Conservation (phyloP, 2,113 vertebrate species). For the Trachemys scripta region DNA sequence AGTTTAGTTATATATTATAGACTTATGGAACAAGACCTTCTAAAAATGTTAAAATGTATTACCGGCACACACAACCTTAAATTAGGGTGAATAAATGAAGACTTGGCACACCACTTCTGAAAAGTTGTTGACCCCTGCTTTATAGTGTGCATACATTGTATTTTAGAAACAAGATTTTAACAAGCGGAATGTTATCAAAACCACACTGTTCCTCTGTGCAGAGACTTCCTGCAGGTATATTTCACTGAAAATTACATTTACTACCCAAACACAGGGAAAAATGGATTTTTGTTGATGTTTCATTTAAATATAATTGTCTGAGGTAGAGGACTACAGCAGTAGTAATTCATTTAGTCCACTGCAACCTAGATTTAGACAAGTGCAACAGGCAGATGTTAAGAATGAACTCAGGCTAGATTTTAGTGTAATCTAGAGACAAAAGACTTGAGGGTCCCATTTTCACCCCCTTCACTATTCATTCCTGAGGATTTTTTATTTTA, state of each 20-base stretch:
- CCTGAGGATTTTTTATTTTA: neutral
- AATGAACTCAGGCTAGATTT: neutral
- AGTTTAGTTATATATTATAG: no score
- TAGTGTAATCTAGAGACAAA: neutral
- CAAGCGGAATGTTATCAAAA: neutral
- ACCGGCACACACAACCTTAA: no score
- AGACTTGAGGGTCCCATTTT: fast-evolving
- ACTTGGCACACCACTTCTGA: no score
- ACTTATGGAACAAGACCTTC: no score
- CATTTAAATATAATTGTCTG: neutral
- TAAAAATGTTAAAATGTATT: no score
- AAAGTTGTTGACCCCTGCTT: neutral
- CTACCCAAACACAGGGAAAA: neutral
- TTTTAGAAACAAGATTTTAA: neutral
- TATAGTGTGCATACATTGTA: neutral
- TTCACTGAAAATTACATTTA: neutral
- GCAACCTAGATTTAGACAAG: neutral
- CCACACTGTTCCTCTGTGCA: neutral
- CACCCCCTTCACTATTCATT: fast-evolving
- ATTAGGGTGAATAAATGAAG: no score
- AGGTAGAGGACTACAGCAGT: neutral
- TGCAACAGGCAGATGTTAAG: neutral
- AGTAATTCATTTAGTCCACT: neutral
- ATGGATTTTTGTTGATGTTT: neutral
- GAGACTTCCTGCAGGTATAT: no score